phyloP scores from a whole-genome alignment of 2,113 vertebrate species.

The Numida meleagris region DNA sequence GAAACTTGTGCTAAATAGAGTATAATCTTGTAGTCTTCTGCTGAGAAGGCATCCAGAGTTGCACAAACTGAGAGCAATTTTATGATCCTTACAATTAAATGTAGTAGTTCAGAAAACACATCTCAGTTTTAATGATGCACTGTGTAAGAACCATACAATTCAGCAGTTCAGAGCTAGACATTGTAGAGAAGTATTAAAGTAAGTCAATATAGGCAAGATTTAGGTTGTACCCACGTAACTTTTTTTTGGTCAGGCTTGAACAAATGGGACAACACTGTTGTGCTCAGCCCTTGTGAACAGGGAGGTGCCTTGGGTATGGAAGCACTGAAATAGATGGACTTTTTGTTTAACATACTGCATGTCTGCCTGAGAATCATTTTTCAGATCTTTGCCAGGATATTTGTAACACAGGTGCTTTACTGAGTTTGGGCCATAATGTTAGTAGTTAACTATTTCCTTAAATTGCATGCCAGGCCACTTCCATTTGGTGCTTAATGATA shows the following conservation, averaged over 20 bases:
- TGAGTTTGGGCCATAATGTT: neutral
- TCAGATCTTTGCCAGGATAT: neutral
- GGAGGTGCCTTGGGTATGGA: neutral
- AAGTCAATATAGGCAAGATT: neutral
- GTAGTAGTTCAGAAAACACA: rapidly evolving
- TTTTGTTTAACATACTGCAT: neutral
- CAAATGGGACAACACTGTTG: neutral
- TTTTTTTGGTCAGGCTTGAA: neutral
- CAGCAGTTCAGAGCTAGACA: neutral
- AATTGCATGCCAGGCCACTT: neutral
- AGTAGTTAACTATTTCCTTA: neutral
- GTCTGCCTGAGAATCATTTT: neutral
- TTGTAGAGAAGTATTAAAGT: neutral
- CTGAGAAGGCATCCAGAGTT: neutral
- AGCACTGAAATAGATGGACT: neutral
- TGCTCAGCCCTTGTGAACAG: neutral
- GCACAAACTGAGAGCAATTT: neutral
- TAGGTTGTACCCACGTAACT: neutral
- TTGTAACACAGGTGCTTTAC: neutral
- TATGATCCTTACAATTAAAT: neutral
- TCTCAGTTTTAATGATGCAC: neutral
- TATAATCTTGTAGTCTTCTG: neutral
- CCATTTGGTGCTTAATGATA: neutral
- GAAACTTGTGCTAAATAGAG: neutral
- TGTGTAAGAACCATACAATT: rapidly evolving